These are phyloP conservation scores for Bungarus multicinctus DNA, from an alignment of 2,113 vertebrate species.

Conservation along the genomic window DNA sequence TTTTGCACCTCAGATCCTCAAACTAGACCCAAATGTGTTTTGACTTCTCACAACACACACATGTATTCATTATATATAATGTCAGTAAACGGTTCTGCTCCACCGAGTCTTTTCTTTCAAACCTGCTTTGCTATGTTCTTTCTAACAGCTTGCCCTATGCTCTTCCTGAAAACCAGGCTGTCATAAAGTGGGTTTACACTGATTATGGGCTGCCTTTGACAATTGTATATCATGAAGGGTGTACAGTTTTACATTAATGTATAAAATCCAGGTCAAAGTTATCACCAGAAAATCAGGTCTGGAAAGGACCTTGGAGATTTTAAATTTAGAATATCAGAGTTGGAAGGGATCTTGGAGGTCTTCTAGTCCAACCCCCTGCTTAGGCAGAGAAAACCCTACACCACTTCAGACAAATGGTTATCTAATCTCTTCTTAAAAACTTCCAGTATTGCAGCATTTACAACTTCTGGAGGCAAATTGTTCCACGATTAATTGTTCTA, in stretches of 20 bases:
- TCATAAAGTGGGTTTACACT: background rate
- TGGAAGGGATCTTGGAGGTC: too few relatives aligned
- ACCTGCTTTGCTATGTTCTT: background rate
- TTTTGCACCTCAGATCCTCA: background rate
- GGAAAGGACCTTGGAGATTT: too few relatives aligned
- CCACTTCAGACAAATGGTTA: too few relatives aligned
- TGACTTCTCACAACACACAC: background rate
- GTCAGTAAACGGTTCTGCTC: background rate
- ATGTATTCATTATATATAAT: background rate
- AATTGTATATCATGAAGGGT: background rate
- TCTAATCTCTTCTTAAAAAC: too few relatives aligned
- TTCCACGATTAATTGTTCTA: too few relatives aligned
- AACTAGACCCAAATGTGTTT: background rate
- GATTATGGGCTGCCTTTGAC: background rate
- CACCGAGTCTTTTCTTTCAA: background rate
- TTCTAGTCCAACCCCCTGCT: too few relatives aligned
- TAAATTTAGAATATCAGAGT: background rate
- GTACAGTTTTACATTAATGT: background rate
- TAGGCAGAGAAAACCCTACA: too few relatives aligned
- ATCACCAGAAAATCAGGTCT: background rate
- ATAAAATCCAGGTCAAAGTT: background rate
- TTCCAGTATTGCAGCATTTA: too few relatives aligned
- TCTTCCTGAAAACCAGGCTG: background rate
- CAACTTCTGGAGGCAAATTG: too few relatives aligned
- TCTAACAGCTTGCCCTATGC: background rate